phyloP scores from a whole-genome alignment of 2,797 vertebrate species.

The Chloroceryle inda region DNA sequence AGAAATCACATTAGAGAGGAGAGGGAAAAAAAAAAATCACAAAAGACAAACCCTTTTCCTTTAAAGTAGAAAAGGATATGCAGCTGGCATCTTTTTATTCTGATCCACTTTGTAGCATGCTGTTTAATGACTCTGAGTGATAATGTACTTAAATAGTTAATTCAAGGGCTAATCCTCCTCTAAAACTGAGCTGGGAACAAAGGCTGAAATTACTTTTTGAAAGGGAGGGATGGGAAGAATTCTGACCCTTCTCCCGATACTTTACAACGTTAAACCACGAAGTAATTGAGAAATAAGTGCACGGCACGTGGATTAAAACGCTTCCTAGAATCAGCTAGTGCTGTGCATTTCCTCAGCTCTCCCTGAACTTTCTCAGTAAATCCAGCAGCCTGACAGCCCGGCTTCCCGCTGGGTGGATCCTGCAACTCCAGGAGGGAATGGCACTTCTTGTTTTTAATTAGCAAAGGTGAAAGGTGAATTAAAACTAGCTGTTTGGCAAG shows the following conservation, averaged over 20 bases:
- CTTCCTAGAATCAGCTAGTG: constrained; percentile 64
- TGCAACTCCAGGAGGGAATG: constrained; percentile 69
- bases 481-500: constrained; percentile 79
- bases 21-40: neutral
- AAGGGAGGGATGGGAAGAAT: neutral
- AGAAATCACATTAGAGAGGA: neutral
- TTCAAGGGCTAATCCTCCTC: constrained; percentile 44
- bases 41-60: neutral
- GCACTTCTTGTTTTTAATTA: constrained; percentile 83
- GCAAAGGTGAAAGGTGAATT: constrained; percentile 83
- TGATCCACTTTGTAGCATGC: neutral
- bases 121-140: constrained; percentile 24
- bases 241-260: neutral
- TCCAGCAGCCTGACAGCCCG: constrained; percentile 71
- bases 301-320: constrained; percentile 73
- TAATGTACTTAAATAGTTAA: constrained; percentile 53
- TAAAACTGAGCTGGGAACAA: constrained; percentile 36
- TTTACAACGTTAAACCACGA: neutral
- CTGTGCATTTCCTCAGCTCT: constrained; percentile 61
- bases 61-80: neutral
- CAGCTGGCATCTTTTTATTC: neutral
- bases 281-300: constrained; percentile 18
- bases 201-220: constrained; percentile 36
- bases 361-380: constrained; percentile 79
- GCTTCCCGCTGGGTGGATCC: constrained; percentile 81